Conservation (phyloP, 35 echinoderm and acorn worm genomes). For the Ptychodera flava region DNA sequence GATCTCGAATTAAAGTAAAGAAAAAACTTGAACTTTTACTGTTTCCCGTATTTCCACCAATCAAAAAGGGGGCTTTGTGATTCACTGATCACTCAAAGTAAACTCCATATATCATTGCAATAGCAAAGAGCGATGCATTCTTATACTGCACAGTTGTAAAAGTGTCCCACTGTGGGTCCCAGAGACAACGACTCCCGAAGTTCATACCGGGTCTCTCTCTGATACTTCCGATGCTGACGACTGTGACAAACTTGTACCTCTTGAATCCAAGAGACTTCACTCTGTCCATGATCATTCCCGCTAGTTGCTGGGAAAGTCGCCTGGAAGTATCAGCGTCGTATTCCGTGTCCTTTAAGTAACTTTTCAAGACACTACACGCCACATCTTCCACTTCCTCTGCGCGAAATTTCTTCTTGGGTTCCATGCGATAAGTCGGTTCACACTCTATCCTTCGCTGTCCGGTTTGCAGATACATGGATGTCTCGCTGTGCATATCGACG, state of each 20-base stretch:
- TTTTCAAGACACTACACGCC: conserved; percentile 28
- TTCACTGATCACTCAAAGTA: conserved; percentile 63
- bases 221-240: conserved; percentile 70
- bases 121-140: conserved; percentile 67
- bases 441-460: neutral
- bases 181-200: conserved; percentile 75
- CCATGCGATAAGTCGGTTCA: conserved; percentile 42
- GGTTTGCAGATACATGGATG: neutral
- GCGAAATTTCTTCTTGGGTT: conserved; percentile 44
- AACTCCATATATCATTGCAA: conserved; percentile 73
- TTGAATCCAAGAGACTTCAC: conserved; percentile 44
- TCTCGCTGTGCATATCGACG: neutral
- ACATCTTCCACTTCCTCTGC: conserved; percentile 27
- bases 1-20: too few relatives aligned
- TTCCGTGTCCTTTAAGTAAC: conserved; percentile 11
- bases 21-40: too few relatives aligned
- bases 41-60: too few relatives aligned
- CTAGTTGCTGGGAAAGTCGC: conserved; percentile 49
- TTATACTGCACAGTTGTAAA: conserved; percentile 48
- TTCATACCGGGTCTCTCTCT: conserved; percentile 58
- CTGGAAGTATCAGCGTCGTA: conserved; percentile 63
- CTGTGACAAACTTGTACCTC: conserved; percentile 68
- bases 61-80: too few relatives aligned
- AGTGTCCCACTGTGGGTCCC: conserved; percentile 64
- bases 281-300: conserved; percentile 44